Base-by-base conservation (phyloP, 2,113 vertebrate species). In the Rhea americana region DNA sequence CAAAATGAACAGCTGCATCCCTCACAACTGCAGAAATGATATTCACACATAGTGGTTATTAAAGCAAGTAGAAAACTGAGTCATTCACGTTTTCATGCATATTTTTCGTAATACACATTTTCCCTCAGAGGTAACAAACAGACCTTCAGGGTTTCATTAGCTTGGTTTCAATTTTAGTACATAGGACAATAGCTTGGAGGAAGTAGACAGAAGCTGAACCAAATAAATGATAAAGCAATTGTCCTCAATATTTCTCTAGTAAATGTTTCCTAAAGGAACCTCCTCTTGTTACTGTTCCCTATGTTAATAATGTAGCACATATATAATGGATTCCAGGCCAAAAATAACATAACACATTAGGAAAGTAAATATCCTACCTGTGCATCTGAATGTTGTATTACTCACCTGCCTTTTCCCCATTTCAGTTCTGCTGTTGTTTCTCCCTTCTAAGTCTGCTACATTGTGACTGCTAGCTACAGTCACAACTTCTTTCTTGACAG, bases 351-450 rank as follows among this genome's bases (percentile, higher is more conserved):
- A 10, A 26, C 6, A 32, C 3, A 71, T 3, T 20, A 67, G 19
- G 61, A 74, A 83, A 87, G 22, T 15, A 91, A 83, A 90, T 65
- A 83, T 5, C 8, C 13, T 68, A 3, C 10, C 13, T 80, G 14
- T 59, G 32, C 4, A 30, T 59, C 58, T 92, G 25, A 93, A 37
- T 43, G 7, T 4, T 11, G 1, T 25, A 50, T 74, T 62, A 89
- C 56, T 87, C 37, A 95, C 96, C 61, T 66, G 68, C 9, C 72
- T 51, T 73, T 88, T 93, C 58, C 62, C 45, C 53, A 26, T 63
- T 90, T 58, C 18, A 26, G 20, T 30, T 94, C 59, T 73, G 26
- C 65, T 93, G 32, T 62, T 77, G 55, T 26, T 63, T 74, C 58
- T 82, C 4, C 45, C 21, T 75, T 72, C 37, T n/a, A 85, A 72